Conservation (phyloP, 2,797 vertebrate species). For the Chloroceryle inda region DNA sequence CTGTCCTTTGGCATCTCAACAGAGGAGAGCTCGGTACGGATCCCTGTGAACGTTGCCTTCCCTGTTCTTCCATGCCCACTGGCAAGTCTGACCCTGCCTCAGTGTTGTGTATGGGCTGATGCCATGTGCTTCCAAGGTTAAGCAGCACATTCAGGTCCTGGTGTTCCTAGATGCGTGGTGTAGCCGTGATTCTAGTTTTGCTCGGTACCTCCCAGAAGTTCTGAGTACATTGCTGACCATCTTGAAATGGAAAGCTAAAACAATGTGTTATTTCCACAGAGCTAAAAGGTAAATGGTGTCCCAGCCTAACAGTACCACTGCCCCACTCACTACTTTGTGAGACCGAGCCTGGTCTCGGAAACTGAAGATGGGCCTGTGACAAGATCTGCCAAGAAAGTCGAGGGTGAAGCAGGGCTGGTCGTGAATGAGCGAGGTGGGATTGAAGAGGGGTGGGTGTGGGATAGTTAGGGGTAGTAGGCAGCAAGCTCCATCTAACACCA, state of each 20-base stretch:
- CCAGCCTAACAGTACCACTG: neutral
- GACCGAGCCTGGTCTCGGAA: neutral
- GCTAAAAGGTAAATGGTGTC: neutral
- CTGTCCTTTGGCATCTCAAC: neutral
- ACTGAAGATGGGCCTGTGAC: neutral
- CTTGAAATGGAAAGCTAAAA: neutral
- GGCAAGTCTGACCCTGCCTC: neutral
- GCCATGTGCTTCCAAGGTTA: neutral
- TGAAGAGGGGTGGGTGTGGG: neutral
- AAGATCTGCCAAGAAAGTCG: neutral
- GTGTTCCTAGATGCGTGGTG: neutral
- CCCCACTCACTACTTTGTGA: neutral
- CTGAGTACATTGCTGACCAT: neutral
- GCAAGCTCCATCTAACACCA: neutral
- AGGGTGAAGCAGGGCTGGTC: neutral
- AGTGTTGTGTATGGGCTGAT: neutral
- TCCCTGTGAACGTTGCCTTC: neutral
- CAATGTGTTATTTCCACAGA: accelerated
- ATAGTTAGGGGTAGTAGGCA: neutral
- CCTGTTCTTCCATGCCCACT: neutral
- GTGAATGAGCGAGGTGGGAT: neutral
- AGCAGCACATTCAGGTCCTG: neutral
- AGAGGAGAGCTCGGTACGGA: neutral
- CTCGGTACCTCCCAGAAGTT: neutral
- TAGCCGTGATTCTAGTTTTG: neutral